A percentile compares a stretch with the other conserved stretches of the same genome.
These are phyloP conservation scores for Cynocephalus volans DNA, from an alignment of 2,113 vertebrate genomes.

Conservation along the genomic window DNA sequence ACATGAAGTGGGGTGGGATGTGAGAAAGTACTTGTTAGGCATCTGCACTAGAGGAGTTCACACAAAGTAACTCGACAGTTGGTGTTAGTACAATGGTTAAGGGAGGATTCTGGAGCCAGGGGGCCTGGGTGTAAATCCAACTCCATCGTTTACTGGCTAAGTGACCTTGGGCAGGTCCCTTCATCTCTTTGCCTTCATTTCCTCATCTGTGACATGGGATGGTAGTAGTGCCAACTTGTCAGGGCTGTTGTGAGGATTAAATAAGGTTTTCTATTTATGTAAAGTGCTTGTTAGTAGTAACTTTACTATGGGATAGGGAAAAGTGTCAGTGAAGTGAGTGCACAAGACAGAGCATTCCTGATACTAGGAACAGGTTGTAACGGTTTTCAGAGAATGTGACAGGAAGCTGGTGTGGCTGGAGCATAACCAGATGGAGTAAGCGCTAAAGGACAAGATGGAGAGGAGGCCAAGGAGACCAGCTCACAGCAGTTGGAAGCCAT, in stretches of 20 bases:
- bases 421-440: background rate
- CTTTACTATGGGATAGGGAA: background rate
- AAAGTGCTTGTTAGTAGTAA: background rate
- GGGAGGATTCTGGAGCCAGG: background rate
- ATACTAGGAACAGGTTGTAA: slow-evolving; percentile 11
- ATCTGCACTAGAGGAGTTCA: background rate
- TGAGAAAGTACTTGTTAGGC: slow-evolving; percentile 9
- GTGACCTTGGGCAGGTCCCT: background rate
- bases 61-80: background rate
- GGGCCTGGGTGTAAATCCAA: background rate
- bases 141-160: background rate
- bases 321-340: background rate
- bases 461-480: background rate
- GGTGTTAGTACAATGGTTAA: background rate
- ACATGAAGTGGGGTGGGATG: background rate
- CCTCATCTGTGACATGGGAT: background rate
- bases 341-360: background rate
- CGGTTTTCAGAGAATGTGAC: background rate
- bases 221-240: background rate
- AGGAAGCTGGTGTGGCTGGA: background rate
- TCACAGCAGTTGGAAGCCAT: background rate
- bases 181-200: slow-evolving; percentile 17
- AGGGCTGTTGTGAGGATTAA: background rate
- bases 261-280: background rate
- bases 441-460: background rate